These are phyloP conservation scores for Ischnura elegans DNA, from an alignment of 2,888 invertebrate species.

Conservation along the genomic window DNA sequence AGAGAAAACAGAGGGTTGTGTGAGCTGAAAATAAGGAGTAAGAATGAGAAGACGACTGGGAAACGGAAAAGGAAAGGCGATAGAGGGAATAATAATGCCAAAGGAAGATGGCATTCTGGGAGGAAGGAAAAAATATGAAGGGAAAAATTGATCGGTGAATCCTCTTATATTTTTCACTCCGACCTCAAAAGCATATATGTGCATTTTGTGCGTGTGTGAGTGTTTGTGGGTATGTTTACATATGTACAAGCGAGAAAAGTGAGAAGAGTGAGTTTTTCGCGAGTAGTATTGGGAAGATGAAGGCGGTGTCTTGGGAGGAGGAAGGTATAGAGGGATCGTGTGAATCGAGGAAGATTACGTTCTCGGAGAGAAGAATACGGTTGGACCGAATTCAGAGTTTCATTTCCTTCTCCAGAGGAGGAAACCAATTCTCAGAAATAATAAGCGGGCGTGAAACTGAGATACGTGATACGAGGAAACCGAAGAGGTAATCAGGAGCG, in stretches of 20 bases:
- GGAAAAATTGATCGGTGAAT: constrained; percentile 15
- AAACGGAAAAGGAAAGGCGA: not conserved
- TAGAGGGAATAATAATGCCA: not conserved
- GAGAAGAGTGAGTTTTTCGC: not conserved
- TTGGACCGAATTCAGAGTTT: constrained; percentile 21
- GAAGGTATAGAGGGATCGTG: not conserved
- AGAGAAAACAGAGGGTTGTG: no score
- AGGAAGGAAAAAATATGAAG: constrained; percentile 24
- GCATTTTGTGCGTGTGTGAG: no score
- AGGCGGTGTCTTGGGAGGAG: not conserved
- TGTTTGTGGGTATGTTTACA: not conserved
- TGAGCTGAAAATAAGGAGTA: not conserved
- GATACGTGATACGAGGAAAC: not conserved
- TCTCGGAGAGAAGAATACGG: constrained; percentile 18
- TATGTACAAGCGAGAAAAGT: not conserved
- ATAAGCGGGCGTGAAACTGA: not conserved
- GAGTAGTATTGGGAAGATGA: not conserved
- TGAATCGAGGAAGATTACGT: constrained; percentile 49
- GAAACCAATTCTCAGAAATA: constrained; percentile 39
- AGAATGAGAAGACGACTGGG: not conserved
- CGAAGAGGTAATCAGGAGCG: not conserved
- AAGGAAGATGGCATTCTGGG: constrained; percentile 5
- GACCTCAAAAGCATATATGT: constrained; percentile 2
- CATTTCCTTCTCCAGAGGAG: constrained; percentile 38
- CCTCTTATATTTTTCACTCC: constrained; percentile 1